Conservation (phyloP, 30 jellyfish, hydroid and myxozoan species). For the Turritopsis rubra region DNA sequence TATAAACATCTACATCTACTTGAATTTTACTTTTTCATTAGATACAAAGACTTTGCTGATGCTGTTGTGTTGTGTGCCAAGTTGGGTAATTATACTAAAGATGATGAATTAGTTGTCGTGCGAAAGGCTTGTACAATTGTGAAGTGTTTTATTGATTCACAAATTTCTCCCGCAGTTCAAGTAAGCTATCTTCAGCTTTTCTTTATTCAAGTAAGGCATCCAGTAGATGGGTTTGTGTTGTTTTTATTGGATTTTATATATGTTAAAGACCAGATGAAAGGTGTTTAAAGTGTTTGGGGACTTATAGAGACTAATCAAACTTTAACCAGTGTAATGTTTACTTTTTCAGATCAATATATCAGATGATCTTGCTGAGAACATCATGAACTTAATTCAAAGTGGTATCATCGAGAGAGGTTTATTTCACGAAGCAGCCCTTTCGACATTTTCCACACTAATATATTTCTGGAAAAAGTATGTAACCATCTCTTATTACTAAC, state of each 20-base stretch:
- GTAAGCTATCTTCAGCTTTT: constrained; percentile 32
- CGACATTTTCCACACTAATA: constrained; percentile 47
- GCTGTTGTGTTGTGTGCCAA: constrained; percentile 90
- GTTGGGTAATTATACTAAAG: constrained; percentile 79
- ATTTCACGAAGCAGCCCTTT: constrained; percentile 78
- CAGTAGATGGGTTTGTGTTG: too few relatives aligned
- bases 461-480: constrained; percentile 72
- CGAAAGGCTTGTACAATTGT: constrained; percentile 77
- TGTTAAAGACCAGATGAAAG: too few relatives aligned
- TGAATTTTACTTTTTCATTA: neutral
- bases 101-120: constrained; percentile 80
- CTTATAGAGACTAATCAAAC: too few relatives aligned
- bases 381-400: constrained; percentile 39
- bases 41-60: constrained; percentile 87
- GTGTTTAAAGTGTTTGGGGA: too few relatives aligned
- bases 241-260: neutral
- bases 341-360: constrained; percentile 53
- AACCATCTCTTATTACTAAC: neutral
- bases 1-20: neutral
- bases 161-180: constrained; percentile 72
- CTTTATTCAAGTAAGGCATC: neutral
- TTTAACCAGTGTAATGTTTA: neutral
- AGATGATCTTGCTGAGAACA: constrained; percentile 51
- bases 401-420: constrained; percentile 83
- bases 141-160: constrained; percentile 82